Conservation (phyloP, 2,113 vertebrate species). For the Zapornia atra region DNA sequence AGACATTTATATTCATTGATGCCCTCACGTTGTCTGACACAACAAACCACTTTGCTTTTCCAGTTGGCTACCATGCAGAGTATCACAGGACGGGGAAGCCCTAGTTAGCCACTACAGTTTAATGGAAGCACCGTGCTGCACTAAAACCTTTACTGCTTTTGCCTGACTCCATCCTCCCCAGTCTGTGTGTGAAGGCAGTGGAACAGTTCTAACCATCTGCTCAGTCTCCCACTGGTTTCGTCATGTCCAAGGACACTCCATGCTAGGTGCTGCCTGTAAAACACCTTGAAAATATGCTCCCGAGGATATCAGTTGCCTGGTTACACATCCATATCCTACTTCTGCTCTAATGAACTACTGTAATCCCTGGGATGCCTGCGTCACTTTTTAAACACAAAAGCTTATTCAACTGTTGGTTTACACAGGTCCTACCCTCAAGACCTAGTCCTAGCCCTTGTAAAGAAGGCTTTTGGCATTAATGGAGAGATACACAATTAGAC, state of each 20-base stretch:
- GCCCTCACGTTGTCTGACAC: background rate
- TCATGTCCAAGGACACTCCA: background rate
- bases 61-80: background rate
- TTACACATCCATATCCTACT: background rate
- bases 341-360: background rate
- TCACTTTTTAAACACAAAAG: background rate
- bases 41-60: background rate
- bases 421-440: background rate
- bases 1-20: background rate
- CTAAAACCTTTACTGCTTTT: background rate
- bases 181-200: background rate
- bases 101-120: background rate
- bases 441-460: background rate
- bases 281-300: background rate
- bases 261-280: background rate
- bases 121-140: background rate
- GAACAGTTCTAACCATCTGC: background rate
- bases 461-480: background rate
- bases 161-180: accelerated
- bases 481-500: background rate
- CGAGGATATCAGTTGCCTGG: background rate
- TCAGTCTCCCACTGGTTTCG: background rate
- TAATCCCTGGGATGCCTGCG: background rate
- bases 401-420: background rate
- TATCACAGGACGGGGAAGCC: background rate